phyloP scores from a whole-genome alignment of 2,888 invertebrate genomes.

The Ceraclea dissimilis region DNA sequence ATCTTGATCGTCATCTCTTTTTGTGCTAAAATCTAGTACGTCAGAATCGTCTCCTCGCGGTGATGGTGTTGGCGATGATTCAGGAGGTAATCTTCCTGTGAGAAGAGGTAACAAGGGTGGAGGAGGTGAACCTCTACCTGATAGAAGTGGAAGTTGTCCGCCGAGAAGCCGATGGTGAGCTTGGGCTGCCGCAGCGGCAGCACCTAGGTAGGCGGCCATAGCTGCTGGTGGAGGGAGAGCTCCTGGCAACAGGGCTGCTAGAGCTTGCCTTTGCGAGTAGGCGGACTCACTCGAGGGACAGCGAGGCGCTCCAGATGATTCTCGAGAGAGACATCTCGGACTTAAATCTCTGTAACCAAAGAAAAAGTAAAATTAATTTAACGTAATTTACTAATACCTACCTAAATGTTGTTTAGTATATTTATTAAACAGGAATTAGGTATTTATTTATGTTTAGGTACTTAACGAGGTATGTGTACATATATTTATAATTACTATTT shows the following conservation, averaged over 20 bases:
- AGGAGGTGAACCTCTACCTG: constrained; percentile 31
- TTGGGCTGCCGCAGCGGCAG: constrained; percentile 63
- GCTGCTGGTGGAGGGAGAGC: constrained; percentile 58
- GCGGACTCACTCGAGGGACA: constrained; percentile 74
- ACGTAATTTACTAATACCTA: neutral
- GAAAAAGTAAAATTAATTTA: constrained; percentile 29
- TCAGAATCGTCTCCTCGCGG: constrained; percentile 48
- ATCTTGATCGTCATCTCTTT: constrained; percentile 48
- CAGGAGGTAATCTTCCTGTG: constrained; percentile 34
- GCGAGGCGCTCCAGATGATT: constrained; percentile 66
- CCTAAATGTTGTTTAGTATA: neutral
- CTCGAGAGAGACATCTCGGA: constrained; percentile 75
- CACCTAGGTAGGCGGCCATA: constrained; percentile 71
- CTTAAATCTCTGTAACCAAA: constrained; percentile 67
- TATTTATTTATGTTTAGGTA: no score
- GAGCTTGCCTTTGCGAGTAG: constrained; percentile 55
- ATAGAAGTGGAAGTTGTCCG: constrained; percentile 56
- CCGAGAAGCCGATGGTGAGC: constrained; percentile 70
- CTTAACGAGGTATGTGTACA: no score
- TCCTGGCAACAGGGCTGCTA: constrained; percentile 46
- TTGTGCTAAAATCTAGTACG: constrained; percentile 76
- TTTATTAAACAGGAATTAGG: no score
- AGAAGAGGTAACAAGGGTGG: constrained; percentile 41
- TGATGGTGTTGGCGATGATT: constrained; percentile 49
- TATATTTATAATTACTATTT: no score